A percentile compares a stretch with the other conserved stretches of the same genome.
Evolutionary conservation across 2,113 vertebrate genomes (phyloP).

Genomic region (Nibea coibor): DNA sequence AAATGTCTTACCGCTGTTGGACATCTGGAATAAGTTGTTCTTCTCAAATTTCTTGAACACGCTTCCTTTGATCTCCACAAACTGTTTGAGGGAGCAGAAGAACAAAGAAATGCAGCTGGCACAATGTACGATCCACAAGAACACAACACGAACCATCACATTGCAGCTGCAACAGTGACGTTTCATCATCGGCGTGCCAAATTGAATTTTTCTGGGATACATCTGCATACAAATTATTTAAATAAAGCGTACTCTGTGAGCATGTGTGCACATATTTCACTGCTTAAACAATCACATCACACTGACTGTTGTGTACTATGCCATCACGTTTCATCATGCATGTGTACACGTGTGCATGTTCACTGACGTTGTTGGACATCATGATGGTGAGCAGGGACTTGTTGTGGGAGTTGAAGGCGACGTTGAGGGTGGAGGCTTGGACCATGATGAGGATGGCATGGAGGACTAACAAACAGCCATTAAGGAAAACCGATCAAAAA

Average conservation of each 20-base stretch:
- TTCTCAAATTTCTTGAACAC: conserved; percentile 99
- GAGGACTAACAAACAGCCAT: conserved; percentile 86
- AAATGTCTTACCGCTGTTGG: conserved; percentile 92
- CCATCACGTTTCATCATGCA: not conserved
- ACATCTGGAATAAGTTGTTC: conserved; percentile 99
- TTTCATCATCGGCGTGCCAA: conserved; percentile 25
- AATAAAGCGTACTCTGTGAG: not conserved
- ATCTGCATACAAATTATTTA: conserved; percentile 27
- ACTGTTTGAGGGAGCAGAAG: conserved; percentile 82
- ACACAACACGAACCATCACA: not conserved
- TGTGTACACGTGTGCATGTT: conserved; percentile 1
- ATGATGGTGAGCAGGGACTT: conserved; percentile 99
- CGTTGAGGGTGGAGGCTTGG: conserved; percentile 97
- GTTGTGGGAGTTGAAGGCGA: conserved; percentile 99
- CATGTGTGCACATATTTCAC: conserved; percentile 8
- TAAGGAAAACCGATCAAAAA: conserved; percentile 84
- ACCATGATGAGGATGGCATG: conserved; percentile 99
- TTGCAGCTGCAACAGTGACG: conserved; percentile 18
- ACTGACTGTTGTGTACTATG: not conserved
- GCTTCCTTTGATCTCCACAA: conserved; percentile 99
- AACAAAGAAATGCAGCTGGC: conserved; percentile 47
- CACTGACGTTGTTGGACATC: conserved; percentile 99
- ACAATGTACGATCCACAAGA: conserved; percentile 16
- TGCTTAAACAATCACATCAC: not conserved
- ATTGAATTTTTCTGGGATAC: not conserved